These are phyloP conservation scores for Vombatus ursinus DNA, from an alignment of 2,113 vertebrate genomes.

Conservation along the genomic window DNA sequence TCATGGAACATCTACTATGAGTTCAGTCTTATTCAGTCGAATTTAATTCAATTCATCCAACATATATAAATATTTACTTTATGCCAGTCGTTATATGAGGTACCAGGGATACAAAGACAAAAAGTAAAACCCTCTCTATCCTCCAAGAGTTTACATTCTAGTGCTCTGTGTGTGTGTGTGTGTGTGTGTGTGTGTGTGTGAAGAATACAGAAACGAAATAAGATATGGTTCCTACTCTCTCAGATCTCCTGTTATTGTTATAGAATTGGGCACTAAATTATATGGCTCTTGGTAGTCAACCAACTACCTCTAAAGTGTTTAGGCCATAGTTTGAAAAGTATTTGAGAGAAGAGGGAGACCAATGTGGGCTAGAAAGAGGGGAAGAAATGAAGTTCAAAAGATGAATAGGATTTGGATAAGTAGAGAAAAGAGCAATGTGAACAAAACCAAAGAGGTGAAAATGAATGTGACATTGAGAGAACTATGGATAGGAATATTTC, in stretches of 20 bases:
- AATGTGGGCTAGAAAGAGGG: background rate
- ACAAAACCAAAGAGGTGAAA: background rate
- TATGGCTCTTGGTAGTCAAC: background rate
- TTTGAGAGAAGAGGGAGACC: too few species aligned
- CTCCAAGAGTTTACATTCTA: background rate
- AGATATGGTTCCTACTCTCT: background rate
- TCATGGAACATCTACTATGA: background rate
- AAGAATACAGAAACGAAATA: background rate
- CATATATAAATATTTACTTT: background rate
- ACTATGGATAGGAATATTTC: background rate
- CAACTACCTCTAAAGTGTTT: background rate
- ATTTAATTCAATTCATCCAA: background rate
- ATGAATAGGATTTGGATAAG: background rate
- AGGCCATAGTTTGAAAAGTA: background rate
- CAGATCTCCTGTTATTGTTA: fast-evolving
- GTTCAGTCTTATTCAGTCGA: background rate
- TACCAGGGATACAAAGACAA: background rate
- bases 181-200: background rate
- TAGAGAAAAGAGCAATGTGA: too few species aligned
- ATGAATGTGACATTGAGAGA: background rate
- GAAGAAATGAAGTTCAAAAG: background rate
- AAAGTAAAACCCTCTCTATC: background rate
- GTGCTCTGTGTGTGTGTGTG: too few species aligned
- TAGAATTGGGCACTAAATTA: fast-evolving
- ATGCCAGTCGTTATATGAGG: background rate